phyloP scores from a whole-genome alignment of 2,888 invertebrate genomes.

The Dryobota labecula region DNA sequence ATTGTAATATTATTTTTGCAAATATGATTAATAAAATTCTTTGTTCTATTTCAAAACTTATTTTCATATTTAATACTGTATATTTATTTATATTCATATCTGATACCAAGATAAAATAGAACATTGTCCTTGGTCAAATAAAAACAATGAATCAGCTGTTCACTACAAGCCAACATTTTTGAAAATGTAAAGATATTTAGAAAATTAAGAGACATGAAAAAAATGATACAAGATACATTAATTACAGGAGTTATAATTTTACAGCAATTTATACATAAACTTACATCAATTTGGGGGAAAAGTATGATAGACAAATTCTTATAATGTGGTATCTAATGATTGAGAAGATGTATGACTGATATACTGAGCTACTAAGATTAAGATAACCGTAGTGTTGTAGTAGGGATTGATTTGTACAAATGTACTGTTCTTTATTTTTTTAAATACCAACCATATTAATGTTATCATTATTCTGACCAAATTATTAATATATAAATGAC shows the following conservation, averaged over 20 bases:
- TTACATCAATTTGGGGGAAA: not conserved
- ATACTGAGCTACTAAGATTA: conserved; percentile 6
- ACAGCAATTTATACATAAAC: not conserved
- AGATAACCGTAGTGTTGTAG: conserved; percentile 19
- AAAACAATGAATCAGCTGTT: conserved; percentile 20
- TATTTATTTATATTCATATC: conserved; percentile 21
- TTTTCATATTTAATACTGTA: not conserved
- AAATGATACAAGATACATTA: not conserved
- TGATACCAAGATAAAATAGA: conserved; percentile 13
- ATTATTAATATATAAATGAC: not conserved
- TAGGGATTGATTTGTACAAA: conserved; percentile 17
- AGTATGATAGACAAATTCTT: not conserved
- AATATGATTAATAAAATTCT: conserved; percentile 8
- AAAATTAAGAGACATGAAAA: not conserved
- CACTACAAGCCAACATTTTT: not conserved
- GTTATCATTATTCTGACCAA: not conserved
- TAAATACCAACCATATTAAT: not conserved
- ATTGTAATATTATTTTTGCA: conserved; percentile 17
- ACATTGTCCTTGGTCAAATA: conserved; percentile 5
- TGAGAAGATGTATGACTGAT: conserved; percentile 1
- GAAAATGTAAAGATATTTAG: not conserved
- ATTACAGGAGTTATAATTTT: not conserved
- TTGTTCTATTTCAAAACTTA: conserved; percentile 20
- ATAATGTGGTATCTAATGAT: not conserved
- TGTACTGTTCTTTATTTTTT: not conserved